Evolutionary conservation across 2,888 invertebrate genomes (phyloP), one percentile per base, ranked within the genome.

Genomic region (Hirtodrosophila cameraria): DNA sequence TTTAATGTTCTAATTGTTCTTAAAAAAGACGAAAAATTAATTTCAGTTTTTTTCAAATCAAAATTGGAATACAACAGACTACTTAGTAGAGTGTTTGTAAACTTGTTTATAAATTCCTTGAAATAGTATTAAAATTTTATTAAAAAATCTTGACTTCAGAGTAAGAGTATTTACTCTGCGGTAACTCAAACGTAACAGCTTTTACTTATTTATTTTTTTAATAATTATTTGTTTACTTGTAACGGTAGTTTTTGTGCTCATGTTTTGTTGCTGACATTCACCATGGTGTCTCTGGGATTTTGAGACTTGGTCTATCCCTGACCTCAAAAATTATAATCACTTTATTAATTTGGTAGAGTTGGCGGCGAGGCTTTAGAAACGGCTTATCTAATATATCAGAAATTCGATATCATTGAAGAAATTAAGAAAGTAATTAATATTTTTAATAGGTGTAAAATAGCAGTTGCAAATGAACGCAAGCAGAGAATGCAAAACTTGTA

Each of bases 301-400:
- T 23, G 25, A n/a, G n/a, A 18, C 16, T 38, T 30, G 16, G 30
- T 53, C 33, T 36, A 42, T 41, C 70, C 70, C 20, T 74, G 75
- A 69, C 70, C 70, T 30, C 63, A 62, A 69, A 74, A 8, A 15
- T 53, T 6, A 42, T 69, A 48, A 62, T 41, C 36, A 42, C 52
- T 49, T 53, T 49, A 69, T 74, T 55, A 55, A 61, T 48, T 48
- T 30, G 33, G 31, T 38, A 16, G 27, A 33, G 43, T 4, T 16
- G 48, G 15, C 23, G 48, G 15, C 23, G 23, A 23, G 2, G 23
- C 8, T 23, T 23, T 6, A 67, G 53, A 41, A 30, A 15, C 13
- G 52, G 42, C 11, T 42, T 41, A 52, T 59, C 35, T 13, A 35
- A 33, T 36, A 55, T 31, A 45, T 15, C 18, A 18, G 18, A 3